These are phyloP conservation scores for Cheilosia pagana DNA, from an alignment of 2,888 invertebrate species.

Conservation along the genomic window DNA sequence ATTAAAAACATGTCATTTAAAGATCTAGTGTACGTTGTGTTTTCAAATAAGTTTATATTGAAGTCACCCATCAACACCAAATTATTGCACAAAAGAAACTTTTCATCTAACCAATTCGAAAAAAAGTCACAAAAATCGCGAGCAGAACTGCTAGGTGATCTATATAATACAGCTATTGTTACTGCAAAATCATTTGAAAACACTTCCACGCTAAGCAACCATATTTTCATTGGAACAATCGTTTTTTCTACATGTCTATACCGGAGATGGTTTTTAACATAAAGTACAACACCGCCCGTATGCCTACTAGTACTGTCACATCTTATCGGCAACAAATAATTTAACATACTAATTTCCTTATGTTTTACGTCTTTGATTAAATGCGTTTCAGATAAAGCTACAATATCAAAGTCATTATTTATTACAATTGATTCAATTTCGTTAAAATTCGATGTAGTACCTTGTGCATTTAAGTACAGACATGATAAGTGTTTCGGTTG, in stretches of 20 bases:
- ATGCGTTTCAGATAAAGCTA: conserved; percentile 20
- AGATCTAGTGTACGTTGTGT: background rate
- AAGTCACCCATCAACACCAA: too few species aligned
- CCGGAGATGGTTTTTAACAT: background rate
- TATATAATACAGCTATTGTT: background rate
- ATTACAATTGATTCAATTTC: conserved; percentile 12
- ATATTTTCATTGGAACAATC: background rate
- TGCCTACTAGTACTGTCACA: conserved; percentile 22
- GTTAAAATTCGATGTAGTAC: conserved; percentile 5
- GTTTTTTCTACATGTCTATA: background rate
- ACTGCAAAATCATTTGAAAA: background rate
- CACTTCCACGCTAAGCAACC: background rate
- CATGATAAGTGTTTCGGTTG: conserved; percentile 1
- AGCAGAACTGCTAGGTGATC: background rate
- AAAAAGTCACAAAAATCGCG: background rate
- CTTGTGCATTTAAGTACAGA: conserved; percentile 7
- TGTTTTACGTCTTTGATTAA: conserved; percentile 7
- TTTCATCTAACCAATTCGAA: background rate
- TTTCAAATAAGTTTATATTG: too few species aligned
- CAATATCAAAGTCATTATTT: conserved; percentile 17
- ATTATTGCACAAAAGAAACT: background rate
- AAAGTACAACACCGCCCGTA: conserved; percentile 14
- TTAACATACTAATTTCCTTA: conserved; percentile 7
- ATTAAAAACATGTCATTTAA: background rate
- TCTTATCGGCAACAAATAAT: background rate